phyloP scores from a whole-genome alignment of 2,888 invertebrate species.

The Stenichneumon culpator region DNA sequence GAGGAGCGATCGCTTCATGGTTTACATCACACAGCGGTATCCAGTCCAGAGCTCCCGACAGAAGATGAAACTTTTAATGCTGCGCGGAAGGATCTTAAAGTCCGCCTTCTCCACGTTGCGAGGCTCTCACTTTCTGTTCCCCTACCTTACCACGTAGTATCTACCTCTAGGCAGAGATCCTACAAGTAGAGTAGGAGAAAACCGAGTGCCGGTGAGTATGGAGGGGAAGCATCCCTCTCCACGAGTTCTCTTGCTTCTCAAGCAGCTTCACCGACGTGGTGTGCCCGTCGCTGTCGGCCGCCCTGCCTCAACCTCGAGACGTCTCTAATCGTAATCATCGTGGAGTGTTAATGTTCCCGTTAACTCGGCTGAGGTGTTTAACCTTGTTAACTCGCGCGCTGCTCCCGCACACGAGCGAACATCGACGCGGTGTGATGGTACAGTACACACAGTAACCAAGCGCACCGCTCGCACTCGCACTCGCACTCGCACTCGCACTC shows the following conservation, averaged over 20 bases:
- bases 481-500: slow-evolving; percentile 21
- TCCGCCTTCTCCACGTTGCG: slow-evolving; percentile 75
- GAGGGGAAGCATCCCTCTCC: slow-evolving; percentile 64
- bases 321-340: slow-evolving; percentile 84
- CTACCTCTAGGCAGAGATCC: slow-evolving; percentile 31
- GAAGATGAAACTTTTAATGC: slow-evolving; percentile 77
- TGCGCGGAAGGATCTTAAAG: slow-evolving; percentile 76
- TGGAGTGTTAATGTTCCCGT: slow-evolving; percentile 85
- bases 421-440: slow-evolving; percentile 30
- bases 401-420: slow-evolving; percentile 70
- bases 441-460: slow-evolving; percentile 34
- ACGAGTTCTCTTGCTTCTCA: slow-evolving; percentile 67
- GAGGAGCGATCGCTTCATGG: background rate
- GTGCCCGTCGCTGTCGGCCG: slow-evolving; percentile 68
- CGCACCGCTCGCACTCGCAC: slow-evolving; percentile 40
- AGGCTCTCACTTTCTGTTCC: slow-evolving; percentile 77
- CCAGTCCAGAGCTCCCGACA: background rate
- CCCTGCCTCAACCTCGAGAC: slow-evolving; percentile 78
- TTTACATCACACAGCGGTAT: slow-evolving; percentile 13
- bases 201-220: slow-evolving; percentile 36
- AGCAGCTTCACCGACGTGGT: slow-evolving; percentile 64
- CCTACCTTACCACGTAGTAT: slow-evolving; percentile 23
- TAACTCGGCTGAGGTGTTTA: slow-evolving; percentile 85
- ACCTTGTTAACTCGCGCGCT: slow-evolving; percentile 83
- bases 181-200: slow-evolving; percentile 20